These are phyloP conservation scores for Babylonia areolata DNA, from an alignment of 1,140 invertebrate genomes.

Conservation along the genomic window DNA sequence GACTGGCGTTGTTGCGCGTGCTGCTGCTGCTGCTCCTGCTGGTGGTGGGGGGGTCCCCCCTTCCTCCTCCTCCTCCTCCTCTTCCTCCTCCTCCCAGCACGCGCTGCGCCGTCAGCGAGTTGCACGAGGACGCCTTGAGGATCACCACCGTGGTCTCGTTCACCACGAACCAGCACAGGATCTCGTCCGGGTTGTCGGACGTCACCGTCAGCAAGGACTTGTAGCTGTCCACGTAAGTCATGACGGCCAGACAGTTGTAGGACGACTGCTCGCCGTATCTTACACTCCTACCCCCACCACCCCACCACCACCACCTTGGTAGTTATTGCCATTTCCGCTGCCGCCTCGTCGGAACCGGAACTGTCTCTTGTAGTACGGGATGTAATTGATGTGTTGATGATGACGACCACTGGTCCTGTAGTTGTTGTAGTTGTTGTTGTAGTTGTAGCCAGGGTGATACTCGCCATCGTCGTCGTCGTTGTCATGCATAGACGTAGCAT, in stretches of 20 bases:
- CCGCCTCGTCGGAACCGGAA: neutral
- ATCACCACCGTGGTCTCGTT: constrained; percentile 29
- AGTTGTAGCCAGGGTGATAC: neutral
- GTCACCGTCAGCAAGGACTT: constrained; percentile 28
- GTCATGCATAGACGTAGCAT: neutral
- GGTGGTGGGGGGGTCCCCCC: too few relatives aligned
- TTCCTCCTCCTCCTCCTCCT: too few relatives aligned
- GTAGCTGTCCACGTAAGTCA: constrained; percentile 31
- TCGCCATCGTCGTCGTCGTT: neutral
- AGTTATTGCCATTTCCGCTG: neutral
- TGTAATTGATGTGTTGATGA: neutral
- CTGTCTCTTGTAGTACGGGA: neutral
- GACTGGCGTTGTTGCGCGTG: neutral
- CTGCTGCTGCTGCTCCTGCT: too few relatives aligned
- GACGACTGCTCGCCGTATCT: neutral
- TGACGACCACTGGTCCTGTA: too few relatives aligned
- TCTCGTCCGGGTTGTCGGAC: constrained; percentile 23
- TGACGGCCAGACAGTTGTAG: constrained; percentile 27
- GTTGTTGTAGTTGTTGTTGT: neutral
- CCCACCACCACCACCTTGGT: too few relatives aligned
- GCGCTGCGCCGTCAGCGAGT: constrained; percentile 24
- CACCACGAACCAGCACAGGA: constrained; percentile 34
- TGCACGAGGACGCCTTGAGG: constrained; percentile 24
- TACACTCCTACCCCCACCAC: too few relatives aligned
- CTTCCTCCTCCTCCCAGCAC: too few relatives aligned